These are phyloP conservation scores for Aphrocallistes beatrix DNA, from an alignment of 37 sponge, comb jelly and placozoan genomes.

Conservation along the genomic window DNA sequence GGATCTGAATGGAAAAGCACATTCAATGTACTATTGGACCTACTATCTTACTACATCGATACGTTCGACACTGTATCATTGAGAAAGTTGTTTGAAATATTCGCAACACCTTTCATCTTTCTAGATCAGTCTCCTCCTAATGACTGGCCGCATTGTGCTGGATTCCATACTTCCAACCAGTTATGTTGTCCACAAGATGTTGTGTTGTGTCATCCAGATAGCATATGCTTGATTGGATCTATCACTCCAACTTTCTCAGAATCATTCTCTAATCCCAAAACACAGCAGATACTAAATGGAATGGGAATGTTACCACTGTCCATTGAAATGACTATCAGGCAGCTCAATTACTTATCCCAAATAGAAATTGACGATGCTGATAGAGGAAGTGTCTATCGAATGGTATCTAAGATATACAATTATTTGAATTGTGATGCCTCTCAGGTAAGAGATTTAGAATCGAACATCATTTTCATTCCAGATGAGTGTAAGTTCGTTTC, in stretches of 20 bases:
- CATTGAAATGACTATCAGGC: background rate
- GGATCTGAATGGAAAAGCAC: background rate
- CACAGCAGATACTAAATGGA: no score
- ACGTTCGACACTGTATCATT: background rate
- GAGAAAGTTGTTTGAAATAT: background rate
- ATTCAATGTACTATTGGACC: background rate
- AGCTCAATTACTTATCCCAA: background rate
- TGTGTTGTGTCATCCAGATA: background rate
- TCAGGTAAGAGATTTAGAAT: background rate
- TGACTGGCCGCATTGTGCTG: background rate
- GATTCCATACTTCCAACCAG: background rate
- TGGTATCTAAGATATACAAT: background rate
- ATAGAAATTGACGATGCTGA: background rate
- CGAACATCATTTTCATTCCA: background rate
- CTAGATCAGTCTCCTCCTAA: background rate
- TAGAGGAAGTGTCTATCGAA: background rate
- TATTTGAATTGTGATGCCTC: background rate
- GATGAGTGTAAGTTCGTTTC: background rate
- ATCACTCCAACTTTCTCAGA: no score
- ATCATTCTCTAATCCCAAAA: no score
- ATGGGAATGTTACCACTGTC: background rate
- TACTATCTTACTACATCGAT: background rate
- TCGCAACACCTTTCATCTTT: background rate
- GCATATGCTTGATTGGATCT: background rate
- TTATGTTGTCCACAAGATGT: background rate